phyloP scores from a whole-genome alignment of 2,888 invertebrate genomes.

The Lasioglossum leucozonium region DNA sequence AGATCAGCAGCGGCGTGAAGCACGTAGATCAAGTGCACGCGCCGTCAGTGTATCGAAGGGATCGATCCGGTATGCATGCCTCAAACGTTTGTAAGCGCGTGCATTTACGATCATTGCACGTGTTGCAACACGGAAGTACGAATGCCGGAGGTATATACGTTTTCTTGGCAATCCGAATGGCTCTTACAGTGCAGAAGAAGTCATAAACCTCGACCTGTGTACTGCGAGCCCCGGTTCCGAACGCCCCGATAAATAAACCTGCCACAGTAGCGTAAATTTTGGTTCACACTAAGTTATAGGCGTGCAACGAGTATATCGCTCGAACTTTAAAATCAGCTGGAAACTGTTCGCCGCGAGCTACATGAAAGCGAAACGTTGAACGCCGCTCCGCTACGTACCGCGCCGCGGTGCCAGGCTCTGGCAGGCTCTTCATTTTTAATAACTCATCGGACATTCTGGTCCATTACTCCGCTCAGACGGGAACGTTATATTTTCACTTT shows the following conservation, averaged over 20 bases:
- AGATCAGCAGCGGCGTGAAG: slow-evolving; percentile 2
- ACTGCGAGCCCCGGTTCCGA: slow-evolving; percentile 27
- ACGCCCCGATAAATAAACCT: slow-evolving; percentile 62
- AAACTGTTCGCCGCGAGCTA: slow-evolving; percentile 6
- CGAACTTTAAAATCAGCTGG: slow-evolving; percentile 26
- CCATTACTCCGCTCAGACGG: background rate
- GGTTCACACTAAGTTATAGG: slow-evolving; percentile 42
- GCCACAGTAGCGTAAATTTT: slow-evolving; percentile 44
- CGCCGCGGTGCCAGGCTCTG: background rate
- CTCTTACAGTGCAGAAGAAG: slow-evolving; percentile 45
- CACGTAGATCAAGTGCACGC: slow-evolving; percentile 28
- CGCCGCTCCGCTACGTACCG: background rate
- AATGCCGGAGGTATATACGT: slow-evolving; percentile 37
- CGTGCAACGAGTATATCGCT: slow-evolving; percentile 43
- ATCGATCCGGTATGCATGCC: slow-evolving; percentile 51
- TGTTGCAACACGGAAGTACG: slow-evolving; percentile 45
- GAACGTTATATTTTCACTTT: slow-evolving; percentile 12
- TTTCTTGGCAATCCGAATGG: slow-evolving; percentile 57
- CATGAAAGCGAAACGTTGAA: background rate
- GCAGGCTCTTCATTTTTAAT: background rate
- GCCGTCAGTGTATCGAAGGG: slow-evolving; percentile 36
- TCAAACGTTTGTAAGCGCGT: slow-evolving; percentile 47
- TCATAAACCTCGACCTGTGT: slow-evolving; percentile 50
- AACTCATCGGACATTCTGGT: background rate
- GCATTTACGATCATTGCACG: slow-evolving; percentile 64